These are phyloP conservation scores for Nebria salina DNA, from an alignment of 2,888 invertebrate species.

Conservation along the genomic window DNA sequence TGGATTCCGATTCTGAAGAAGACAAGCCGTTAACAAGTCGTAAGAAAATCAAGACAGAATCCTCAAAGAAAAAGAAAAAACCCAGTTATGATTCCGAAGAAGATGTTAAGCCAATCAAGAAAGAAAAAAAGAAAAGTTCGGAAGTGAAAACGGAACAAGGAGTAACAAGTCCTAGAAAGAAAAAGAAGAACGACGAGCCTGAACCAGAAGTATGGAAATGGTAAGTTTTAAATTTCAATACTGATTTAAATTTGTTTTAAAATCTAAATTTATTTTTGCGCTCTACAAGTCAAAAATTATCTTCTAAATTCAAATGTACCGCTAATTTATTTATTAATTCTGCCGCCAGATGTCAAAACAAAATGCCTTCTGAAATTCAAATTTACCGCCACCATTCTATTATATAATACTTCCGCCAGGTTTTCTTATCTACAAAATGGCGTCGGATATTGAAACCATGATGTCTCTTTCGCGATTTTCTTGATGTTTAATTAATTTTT, in stretches of 20 bases:
- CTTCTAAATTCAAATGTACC: background rate
- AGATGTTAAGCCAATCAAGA: slow-evolving; percentile 69
- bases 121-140: slow-evolving; percentile 64
- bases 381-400: background rate
- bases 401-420: slow-evolving; percentile 8
- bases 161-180: slow-evolving; percentile 67
- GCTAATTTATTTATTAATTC: background rate
- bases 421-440: slow-evolving; percentile 4
- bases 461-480: background rate
- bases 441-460: background rate
- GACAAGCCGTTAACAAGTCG: slow-evolving; percentile 74
- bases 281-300: background rate
- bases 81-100: slow-evolving; percentile 67
- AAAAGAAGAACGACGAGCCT: slow-evolving; percentile 82
- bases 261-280: no score
- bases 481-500: background rate
- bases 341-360: background rate
- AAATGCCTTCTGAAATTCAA: background rate
- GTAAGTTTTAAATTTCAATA: slow-evolving; percentile 65
- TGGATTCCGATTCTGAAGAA: slow-evolving; percentile 67
- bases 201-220: slow-evolving; percentile 91
- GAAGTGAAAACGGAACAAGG: slow-evolving; percentile 55
- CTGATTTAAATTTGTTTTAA: no score
- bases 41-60: slow-evolving; percentile 72
- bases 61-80: slow-evolving; percentile 65